Evolutionary conservation across 2,113 vertebrate species (phyloP).

Genomic region (Phoxinus phoxinus): DNA sequence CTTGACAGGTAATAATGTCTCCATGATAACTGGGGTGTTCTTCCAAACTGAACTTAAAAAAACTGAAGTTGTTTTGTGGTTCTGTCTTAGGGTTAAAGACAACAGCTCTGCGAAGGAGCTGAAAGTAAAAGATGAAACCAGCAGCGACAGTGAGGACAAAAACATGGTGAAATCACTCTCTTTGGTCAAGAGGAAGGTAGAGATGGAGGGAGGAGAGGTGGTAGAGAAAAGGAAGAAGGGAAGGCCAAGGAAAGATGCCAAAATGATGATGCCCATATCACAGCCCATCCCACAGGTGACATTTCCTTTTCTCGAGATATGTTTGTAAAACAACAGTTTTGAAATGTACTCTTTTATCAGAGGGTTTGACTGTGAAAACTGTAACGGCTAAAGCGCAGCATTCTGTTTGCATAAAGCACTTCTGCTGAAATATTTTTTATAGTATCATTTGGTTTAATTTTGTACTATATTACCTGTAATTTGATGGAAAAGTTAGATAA

Average conservation of each 20-base stretch:
- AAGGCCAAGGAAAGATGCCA: constrained; percentile 90
- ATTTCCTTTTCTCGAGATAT: background rate
- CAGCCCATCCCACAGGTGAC: constrained; percentile 85
- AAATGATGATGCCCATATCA: constrained; percentile 79
- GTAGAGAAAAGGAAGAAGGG: constrained; percentile 96
- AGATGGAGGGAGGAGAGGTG: constrained; percentile 86
- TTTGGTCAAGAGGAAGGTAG: constrained; percentile 86
- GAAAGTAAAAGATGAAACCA: constrained; percentile 88
- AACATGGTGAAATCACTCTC: constrained; percentile 82
- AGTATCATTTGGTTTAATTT: too few relatives aligned
- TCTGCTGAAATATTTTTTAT: background rate
- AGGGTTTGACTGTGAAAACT: background rate
- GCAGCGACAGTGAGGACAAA: constrained; percentile 97
- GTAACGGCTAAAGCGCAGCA: background rate
- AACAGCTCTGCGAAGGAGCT: constrained; percentile 79
- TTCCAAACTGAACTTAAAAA: background rate
- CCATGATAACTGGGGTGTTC: background rate
- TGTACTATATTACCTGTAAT: too few relatives aligned
- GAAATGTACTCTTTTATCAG: background rate
- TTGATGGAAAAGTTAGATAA: too few relatives aligned
- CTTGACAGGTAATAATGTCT: constrained; percentile 81
- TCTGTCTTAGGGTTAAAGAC: constrained; percentile 82
- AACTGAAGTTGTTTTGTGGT: background rate
- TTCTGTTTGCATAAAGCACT: background rate
- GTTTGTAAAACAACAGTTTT: background rate